Evolutionary conservation across 1,140 invertebrate species (phyloP).

Genomic region (Araneus ventricosus): DNA sequence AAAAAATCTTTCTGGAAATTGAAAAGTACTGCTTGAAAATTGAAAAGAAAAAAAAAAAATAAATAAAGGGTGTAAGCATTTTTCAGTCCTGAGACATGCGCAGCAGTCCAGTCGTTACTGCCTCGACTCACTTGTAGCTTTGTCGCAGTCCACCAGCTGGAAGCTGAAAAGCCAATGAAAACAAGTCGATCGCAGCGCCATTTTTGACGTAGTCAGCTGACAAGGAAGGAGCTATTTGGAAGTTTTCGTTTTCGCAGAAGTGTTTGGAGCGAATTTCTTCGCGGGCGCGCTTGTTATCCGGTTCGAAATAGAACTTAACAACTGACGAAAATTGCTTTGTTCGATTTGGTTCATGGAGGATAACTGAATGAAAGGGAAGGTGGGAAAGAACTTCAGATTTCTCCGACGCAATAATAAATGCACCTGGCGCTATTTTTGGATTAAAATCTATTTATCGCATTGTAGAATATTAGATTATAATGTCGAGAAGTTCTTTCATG

Average conservation of each 20-base stretch:
- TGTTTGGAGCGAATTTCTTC: conserved; percentile 1
- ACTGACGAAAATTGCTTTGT: not conserved
- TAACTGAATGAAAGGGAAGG: not conserved
- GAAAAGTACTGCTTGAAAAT: not conserved
- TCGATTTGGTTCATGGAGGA: not conserved
- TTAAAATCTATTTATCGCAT: not conserved
- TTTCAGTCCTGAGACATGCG: not conserved
- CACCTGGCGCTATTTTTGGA: not conserved
- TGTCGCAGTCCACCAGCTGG: conserved; percentile 32
- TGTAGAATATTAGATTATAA: no score
- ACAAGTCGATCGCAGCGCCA: conserved; percentile 54
- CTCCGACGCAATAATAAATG: not conserved
- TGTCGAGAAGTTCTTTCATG: no score
- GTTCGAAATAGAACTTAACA: not conserved
- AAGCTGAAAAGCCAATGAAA: conserved; percentile 51
- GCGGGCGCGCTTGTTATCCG: not conserved
- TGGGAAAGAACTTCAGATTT: not conserved
- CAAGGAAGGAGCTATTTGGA: not conserved
- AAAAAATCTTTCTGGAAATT: not conserved
- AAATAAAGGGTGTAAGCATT: not conserved
- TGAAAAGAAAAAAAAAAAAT: not conserved
- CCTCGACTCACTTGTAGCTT: not conserved
- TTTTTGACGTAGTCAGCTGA: conserved; percentile 29
- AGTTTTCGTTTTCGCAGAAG: conserved; percentile 12
- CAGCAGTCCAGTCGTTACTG: not conserved